Conservation (phyloP, 2,797 vertebrate species). For the Vultur gryphus region DNA sequence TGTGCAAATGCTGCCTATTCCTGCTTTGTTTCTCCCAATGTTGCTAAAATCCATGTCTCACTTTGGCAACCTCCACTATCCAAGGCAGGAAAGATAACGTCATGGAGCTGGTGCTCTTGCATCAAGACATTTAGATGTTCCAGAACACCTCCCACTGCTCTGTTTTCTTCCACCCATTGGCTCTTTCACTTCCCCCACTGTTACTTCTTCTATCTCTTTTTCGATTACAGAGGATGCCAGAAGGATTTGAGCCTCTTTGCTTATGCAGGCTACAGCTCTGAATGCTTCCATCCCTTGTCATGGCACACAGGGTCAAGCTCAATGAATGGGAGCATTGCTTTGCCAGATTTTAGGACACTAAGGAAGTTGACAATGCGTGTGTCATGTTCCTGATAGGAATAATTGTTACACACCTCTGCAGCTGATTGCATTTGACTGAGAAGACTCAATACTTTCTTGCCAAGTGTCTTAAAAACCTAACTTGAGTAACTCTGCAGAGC, state of each 20-base stretch:
- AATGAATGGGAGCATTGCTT: background rate
- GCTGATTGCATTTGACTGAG: background rate
- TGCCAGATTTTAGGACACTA: background rate
- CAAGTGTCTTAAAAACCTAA: background rate
- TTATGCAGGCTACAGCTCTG: background rate
- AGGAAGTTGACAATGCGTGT: background rate
- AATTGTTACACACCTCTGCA: background rate
- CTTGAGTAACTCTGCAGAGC: background rate
- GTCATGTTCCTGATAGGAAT: background rate
- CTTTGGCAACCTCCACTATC: background rate
- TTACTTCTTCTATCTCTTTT: background rate
- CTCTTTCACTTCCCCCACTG: background rate
- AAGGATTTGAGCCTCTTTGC: background rate
- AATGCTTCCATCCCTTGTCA: background rate
- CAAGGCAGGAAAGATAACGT: background rate
- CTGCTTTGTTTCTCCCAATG: background rate
- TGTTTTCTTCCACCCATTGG: background rate
- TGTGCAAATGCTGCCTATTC: background rate
- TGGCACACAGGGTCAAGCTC: background rate
- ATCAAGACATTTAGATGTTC: background rate
- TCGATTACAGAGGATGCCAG: background rate
- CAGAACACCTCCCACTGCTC: background rate
- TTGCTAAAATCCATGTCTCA: background rate
- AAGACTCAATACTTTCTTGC: background rate
- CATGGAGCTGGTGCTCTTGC: background rate